Conservation (phyloP, 1,140 invertebrate genomes). For the Paraescarpia echinospica region DNA sequence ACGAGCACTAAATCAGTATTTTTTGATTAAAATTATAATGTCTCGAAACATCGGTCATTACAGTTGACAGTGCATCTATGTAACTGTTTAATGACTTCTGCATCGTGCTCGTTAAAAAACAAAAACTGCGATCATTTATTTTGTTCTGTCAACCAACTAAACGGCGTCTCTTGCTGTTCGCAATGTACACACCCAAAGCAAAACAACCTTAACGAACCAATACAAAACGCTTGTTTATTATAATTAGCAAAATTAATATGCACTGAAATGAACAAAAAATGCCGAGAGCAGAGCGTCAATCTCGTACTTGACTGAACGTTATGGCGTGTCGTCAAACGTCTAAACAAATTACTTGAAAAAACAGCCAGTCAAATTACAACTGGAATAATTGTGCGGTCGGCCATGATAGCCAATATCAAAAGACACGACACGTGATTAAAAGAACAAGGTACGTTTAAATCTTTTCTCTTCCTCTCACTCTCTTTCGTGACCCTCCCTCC, state of each 20-base stretch:
- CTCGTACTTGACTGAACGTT: background rate
- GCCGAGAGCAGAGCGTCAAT: background rate
- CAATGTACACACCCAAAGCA: background rate
- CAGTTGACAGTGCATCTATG: background rate
- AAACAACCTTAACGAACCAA: background rate
- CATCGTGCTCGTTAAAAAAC: background rate
- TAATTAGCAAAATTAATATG: background rate
- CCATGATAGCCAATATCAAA: too few species aligned
- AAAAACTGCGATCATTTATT: background rate
- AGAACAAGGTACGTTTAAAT: too few species aligned
- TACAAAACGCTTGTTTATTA: background rate
- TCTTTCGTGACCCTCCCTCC: too few species aligned
- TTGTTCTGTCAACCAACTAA: background rate
- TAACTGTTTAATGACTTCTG: background rate
- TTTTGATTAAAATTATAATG: background rate
- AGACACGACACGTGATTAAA: too few species aligned
- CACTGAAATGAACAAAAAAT: background rate
- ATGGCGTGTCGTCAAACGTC: background rate
- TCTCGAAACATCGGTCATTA: background rate
- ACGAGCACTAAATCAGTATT: background rate
- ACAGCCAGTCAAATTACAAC: background rate
- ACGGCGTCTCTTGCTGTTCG: background rate
- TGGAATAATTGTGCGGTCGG: too few species aligned
- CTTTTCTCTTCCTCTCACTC: too few species aligned
- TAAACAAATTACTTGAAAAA: background rate